Percentiles rank a stretch among this genome's conserved stretches.
Conservation (phyloP, 2,113 vertebrate species). For the Stercorarius parasiticus region DNA sequence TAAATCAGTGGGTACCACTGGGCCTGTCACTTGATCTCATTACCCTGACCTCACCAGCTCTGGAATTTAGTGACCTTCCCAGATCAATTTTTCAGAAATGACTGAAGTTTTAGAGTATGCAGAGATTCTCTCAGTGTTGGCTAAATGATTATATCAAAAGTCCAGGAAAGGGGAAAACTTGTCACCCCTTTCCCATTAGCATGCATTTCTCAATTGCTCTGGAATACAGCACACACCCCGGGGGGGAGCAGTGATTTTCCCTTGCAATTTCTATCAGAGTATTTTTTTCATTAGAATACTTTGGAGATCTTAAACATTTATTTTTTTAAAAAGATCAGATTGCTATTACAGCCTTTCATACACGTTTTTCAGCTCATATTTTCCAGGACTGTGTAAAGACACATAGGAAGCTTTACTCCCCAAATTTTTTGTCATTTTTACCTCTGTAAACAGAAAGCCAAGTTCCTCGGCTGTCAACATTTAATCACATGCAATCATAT, state of each 20-base stretch:
- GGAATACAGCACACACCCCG: not conserved
- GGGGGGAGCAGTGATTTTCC: not conserved
- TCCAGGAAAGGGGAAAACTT: not conserved
- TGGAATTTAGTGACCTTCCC: constrained; percentile 38
- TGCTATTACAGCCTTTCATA: not conserved
- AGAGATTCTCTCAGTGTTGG: not conserved
- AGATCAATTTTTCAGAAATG: constrained; percentile 55
- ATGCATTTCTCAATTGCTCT: not conserved
- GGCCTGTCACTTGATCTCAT: constrained; percentile 47
- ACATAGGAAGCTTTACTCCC: not conserved
- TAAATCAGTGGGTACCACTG: constrained; percentile 43
- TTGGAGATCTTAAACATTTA: not conserved
- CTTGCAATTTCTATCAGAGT: not conserved
- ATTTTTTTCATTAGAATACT: not conserved
- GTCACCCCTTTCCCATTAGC: not conserved
- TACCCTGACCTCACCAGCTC: constrained; percentile 45
- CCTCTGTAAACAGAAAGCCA: not conserved
- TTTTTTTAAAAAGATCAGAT: accelerated
- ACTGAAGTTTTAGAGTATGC: constrained; percentile 16
- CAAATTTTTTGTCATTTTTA: not conserved
- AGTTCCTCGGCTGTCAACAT: not conserved
- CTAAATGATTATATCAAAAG: not conserved
- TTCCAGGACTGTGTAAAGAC: not conserved
- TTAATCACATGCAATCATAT: not conserved
- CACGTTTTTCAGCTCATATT: not conserved